Evolutionary conservation across 2,113 vertebrate genomes (phyloP).

Genomic region (Psephotus haematonotus): DNA sequence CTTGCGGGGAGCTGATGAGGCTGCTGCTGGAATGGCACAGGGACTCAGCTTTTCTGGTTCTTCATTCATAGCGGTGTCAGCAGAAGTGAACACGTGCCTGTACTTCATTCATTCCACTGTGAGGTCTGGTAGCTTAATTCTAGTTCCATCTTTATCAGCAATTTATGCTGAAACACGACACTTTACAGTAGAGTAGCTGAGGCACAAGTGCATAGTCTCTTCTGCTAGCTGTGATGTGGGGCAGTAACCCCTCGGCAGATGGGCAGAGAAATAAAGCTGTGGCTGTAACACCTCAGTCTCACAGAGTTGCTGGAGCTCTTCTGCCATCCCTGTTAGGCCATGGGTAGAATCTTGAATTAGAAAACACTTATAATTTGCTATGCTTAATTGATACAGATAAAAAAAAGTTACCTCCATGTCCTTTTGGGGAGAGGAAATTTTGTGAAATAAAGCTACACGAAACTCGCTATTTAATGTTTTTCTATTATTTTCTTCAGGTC

Average conservation of each 20-base stretch:
- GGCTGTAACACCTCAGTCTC: not conserved
- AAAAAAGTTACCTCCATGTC: not conserved
- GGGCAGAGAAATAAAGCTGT: not conserved
- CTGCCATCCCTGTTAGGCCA: not conserved
- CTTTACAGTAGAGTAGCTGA: slow-evolving; percentile 24
- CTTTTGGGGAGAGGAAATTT: slow-evolving; percentile 10
- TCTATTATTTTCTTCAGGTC: not conserved
- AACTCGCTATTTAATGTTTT: not conserved
- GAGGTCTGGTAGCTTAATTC: not conserved
- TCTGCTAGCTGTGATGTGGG: not conserved
- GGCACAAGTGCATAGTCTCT: not conserved
- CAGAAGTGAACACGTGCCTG: not conserved
- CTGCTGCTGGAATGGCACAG: not conserved
- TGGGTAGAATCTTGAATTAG: not conserved
- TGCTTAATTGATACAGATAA: not conserved
- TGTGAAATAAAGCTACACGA: slow-evolving; percentile 49
- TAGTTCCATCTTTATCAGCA: not conserved
- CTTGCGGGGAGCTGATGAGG: not conserved
- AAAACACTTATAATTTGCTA: not conserved
- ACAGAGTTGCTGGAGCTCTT: not conserved
- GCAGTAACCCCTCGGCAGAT: not conserved
- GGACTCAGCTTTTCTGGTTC: not conserved
- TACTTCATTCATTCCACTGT: slow-evolving; percentile 11
- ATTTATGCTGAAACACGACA: not conserved
- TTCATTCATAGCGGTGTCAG: not conserved